phyloP scores from a whole-genome alignment of 2,888 invertebrate species.

The Crematogaster levior region DNA sequence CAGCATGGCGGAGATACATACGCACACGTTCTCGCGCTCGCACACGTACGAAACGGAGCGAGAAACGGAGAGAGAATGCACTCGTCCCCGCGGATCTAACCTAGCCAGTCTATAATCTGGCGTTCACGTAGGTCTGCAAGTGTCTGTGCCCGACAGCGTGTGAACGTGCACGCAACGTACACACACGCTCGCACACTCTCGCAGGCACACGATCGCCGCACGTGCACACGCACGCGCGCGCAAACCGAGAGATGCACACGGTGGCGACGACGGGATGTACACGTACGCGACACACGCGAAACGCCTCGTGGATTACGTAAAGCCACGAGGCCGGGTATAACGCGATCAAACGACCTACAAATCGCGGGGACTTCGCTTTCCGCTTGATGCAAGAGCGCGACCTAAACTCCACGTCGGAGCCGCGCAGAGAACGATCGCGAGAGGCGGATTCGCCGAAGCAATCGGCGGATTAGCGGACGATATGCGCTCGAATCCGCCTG shows the following conservation, averaged over 20 bases:
- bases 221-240: neutral
- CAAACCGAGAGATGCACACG: constrained; percentile 2
- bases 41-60: constrained; percentile 10
- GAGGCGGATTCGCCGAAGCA: neutral
- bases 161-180: neutral
- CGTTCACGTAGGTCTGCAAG: constrained; percentile 44
- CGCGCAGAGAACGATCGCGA: constrained; percentile 49
- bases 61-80: constrained; percentile 29
- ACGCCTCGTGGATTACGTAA: constrained; percentile 76
- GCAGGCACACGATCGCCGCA: neutral
- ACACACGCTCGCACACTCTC: neutral
- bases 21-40: neutral
- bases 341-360: constrained; percentile 82
- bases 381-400: constrained; percentile 66
- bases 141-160: constrained; percentile 22
- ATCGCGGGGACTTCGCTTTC: constrained; percentile 79
- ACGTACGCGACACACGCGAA: constrained; percentile 19
- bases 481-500: neutral
- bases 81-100: constrained; percentile 46
- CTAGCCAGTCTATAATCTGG: constrained; percentile 60
- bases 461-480: constrained; percentile 46
- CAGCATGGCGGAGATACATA: constrained; percentile 16
- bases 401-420: constrained; percentile 51
- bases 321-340: constrained; percentile 68
- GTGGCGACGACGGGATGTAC: constrained; percentile 19